Base-by-base conservation (phyloP, 2,113 vertebrate species). In the Mionectes macconnelli region DNA sequence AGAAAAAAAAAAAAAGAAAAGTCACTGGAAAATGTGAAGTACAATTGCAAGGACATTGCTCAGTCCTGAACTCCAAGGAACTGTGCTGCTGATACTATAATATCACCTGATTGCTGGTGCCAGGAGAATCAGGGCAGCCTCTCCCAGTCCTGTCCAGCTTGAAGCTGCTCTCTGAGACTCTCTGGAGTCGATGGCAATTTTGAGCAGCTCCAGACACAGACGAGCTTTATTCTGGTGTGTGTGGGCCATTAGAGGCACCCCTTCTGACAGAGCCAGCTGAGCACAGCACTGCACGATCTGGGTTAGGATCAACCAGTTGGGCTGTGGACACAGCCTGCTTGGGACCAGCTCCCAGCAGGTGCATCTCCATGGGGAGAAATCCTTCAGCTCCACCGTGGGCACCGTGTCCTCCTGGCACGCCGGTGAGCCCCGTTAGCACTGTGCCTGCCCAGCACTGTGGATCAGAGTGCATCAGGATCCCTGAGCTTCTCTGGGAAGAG, bases 131-230 rank as follows among this genome's bases (percentile, higher is more conserved):
- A 81, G 67, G 87, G 86, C n/a, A n/a, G n/a, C 97, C 96, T 98
- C 98, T 97, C 96, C 95, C 97, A 97, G 70, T 68, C 91, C 97
- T 97, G 97, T 97, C 77, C 94, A 94, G 84, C 95, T 96, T 27
- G 0, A 49, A 79, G 70, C 97, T 93, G 87, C 90, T 96, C 96
- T 96, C 94, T 90, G 96, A 98, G 98, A 98, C 98, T 97, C 94
- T 96, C 97, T 98, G 98, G 97, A 98, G 98, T 97, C 98, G 97
- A 75, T 92, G 95, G 95, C 92, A 98, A 98, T 98, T 98, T 98
- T 96, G 94, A 97, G 95, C 97, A 97, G 92, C 97, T 96, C 96
- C 94, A 97, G 96, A 97, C 97, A 96, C 81, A 75, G 94, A 52
- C 69, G 14, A 91, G 80, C 94, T 98, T 97, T 97, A 97, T 96